Evolutionary conservation across 2,888 invertebrate species (phyloP).

Genomic region (Sepioteuthis lessoniana): DNA sequence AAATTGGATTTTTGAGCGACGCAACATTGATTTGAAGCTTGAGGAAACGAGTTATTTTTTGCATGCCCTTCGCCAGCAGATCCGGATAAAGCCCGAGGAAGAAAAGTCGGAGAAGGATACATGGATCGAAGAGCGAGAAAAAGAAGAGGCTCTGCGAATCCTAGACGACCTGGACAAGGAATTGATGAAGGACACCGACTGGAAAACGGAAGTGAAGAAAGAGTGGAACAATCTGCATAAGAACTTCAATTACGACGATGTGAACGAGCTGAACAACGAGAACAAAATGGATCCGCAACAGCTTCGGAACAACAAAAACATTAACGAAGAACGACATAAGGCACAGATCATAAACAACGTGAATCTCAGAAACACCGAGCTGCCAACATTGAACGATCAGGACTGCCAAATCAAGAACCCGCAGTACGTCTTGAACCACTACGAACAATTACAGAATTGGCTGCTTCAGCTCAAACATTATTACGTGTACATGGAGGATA

Average conservation of each 20-base stretch:
- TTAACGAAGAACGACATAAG: not conserved
- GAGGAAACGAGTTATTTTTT: conserved; percentile 35
- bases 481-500: not conserved
- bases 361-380: not conserved
- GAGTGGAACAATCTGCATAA: not conserved
- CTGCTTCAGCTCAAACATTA: conserved; percentile 24
- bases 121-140: not conserved
- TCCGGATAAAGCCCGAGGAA: not conserved
- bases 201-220: conserved; percentile 8
- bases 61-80: not conserved
- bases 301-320: not conserved
- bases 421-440: not conserved
- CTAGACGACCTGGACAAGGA: not conserved
- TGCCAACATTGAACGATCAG: not conserved
- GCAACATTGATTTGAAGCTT: not conserved
- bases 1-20: conserved; percentile 23
- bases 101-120: not conserved
- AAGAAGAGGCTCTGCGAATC: not conserved
- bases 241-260: not conserved
- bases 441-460: conserved; percentile 39
- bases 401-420: not conserved
- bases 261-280: not conserved
- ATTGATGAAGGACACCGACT: conserved; percentile 17
- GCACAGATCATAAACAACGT: not conserved
- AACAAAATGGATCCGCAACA: not conserved